These are phyloP conservation scores for Didymodactylos carnosus DNA, from an alignment of 2,888 invertebrate genomes.

Conservation along the genomic window DNA sequence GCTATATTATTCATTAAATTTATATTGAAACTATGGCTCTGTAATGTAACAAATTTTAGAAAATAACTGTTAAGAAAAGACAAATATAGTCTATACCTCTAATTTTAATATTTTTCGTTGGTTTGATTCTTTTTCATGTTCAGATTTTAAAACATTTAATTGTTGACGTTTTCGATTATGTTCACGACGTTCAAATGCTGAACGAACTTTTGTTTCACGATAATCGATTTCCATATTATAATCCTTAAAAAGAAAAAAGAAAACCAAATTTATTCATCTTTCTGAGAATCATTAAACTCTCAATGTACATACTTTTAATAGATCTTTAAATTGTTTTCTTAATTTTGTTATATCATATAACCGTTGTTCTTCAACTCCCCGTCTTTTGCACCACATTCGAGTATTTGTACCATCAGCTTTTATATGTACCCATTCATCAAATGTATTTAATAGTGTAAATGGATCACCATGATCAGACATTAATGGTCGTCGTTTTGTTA, in stretches of 20 bases:
- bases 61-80: neutral
- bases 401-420: constrained; percentile 31
- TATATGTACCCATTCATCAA: constrained; percentile 63
- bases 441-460: constrained; percentile 63
- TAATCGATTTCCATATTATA: constrained; percentile 18
- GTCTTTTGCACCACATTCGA: constrained; percentile 62
- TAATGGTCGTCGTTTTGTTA: constrained; percentile 36
- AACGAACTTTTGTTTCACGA: constrained; percentile 26
- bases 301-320: constrained; percentile 45
- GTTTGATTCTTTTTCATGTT: constrained; percentile 47
- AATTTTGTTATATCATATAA: constrained; percentile 88
- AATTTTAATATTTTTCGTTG: constrained; percentile 49
- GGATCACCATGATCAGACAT: constrained; percentile 91
- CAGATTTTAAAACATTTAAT: constrained; percentile 54
- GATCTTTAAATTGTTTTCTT: constrained; percentile 61
- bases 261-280: too few relatives aligned
- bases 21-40: too few relatives aligned
- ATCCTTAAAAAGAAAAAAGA: neutral
- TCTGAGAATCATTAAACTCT: too few relatives aligned
- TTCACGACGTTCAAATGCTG: constrained; percentile 47
- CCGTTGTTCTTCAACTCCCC: constrained; percentile 83
- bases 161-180: constrained; percentile 73
- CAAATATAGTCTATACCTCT: constrained; percentile 17
- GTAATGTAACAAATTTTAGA: neutral
- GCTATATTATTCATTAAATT: neutral